Evolutionary conservation across 1,140 invertebrate genomes (phyloP).

Genomic region (Agrypnia vestita): DNA sequence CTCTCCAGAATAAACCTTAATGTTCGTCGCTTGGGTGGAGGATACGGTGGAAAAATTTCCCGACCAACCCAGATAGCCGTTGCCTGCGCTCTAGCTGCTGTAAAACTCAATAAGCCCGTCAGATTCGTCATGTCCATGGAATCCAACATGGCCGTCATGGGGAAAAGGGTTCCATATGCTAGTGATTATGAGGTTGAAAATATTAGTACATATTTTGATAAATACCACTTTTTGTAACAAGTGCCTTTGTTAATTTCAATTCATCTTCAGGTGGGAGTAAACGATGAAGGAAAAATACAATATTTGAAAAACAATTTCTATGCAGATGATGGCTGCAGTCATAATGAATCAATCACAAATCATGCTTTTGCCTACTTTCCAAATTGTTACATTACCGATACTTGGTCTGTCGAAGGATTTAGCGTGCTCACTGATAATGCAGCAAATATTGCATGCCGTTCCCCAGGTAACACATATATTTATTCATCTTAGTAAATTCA

Average conservation of each 20-base stretch:
- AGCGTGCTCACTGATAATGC: slow-evolving; percentile 77
- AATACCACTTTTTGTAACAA: no score
- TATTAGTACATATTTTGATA: not conserved
- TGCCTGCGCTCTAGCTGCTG: slow-evolving; percentile 66
- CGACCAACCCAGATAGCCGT: slow-evolving; percentile 66
- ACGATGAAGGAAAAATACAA: slow-evolving; percentile 79
- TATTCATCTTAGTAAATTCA: not conserved
- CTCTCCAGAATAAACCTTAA: slow-evolving; percentile 66
- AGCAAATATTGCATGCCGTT: slow-evolving; percentile 75
- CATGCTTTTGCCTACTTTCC: slow-evolving; percentile 69
- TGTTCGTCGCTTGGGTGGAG: slow-evolving; percentile 68
- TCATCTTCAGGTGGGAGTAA: slow-evolving; percentile 75
- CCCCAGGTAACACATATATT: slow-evolving; percentile 72
- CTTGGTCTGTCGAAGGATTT: slow-evolving; percentile 74
- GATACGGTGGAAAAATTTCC: slow-evolving; percentile 69
- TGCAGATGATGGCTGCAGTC: slow-evolving; percentile 77
- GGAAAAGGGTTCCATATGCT: slow-evolving; percentile 76
- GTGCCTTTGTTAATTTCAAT: not conserved
- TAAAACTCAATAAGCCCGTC: slow-evolving; percentile 66
- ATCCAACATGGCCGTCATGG: slow-evolving; percentile 78
- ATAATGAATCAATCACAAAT: slow-evolving; percentile 74
- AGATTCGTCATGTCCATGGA: slow-evolving; percentile 74
- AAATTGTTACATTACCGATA: slow-evolving; percentile 75
- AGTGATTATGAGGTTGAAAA: slow-evolving; percentile 78
- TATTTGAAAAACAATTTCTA: slow-evolving; percentile 78